phyloP scores from a whole-genome alignment of 2,113 vertebrate species.

The Bubalus kerabau region DNA sequence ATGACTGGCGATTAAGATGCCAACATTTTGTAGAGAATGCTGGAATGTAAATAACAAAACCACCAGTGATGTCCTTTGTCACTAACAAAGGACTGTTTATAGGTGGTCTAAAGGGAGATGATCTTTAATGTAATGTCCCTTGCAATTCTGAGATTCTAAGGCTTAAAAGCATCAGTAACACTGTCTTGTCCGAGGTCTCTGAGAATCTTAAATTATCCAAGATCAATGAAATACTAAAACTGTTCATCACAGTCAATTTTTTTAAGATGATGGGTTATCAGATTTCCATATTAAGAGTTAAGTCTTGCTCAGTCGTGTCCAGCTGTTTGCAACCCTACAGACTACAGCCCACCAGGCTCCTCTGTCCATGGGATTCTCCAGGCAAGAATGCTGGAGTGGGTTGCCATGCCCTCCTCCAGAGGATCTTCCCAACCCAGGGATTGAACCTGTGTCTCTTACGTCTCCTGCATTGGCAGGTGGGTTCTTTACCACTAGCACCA shows the following conservation, averaged over 20 bases:
- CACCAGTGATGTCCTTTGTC: neutral
- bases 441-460: neutral
- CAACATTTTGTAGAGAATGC: neutral
- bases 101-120: neutral
- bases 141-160: neutral
- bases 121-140: neutral
- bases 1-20: neutral
- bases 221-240: neutral
- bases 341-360: neutral
- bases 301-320: neutral
- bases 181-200: neutral
- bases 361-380: neutral
- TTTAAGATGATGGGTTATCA: neutral
- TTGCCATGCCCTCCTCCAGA: neutral
- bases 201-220: neutral
- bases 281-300: neutral
- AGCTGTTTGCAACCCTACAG: neutral
- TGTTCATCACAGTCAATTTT: slow-evolving; percentile 2
- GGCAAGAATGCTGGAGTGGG: neutral
- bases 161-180: neutral
- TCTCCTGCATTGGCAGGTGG: neutral
- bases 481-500: neutral
- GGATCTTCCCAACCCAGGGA: neutral
- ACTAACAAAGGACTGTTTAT: neutral
- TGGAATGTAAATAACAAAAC: slow-evolving; percentile 7